These are phyloP conservation scores for Gandaritis pyraliata DNA, from an alignment of 2,888 invertebrate species.

Conservation along the genomic window DNA sequence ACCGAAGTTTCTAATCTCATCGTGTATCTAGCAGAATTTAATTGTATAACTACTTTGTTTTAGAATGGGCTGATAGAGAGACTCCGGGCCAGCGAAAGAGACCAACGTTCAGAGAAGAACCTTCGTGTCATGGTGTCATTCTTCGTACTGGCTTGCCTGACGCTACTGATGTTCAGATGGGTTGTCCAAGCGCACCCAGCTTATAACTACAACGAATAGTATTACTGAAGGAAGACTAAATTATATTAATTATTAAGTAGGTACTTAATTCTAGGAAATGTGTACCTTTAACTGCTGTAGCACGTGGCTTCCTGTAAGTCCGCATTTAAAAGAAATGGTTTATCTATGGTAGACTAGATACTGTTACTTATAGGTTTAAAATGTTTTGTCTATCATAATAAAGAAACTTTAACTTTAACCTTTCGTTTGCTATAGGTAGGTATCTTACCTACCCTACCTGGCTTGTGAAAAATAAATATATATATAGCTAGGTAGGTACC, in stretches of 20 bases:
- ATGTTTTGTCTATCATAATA: too few relatives aligned
- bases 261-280: background rate
- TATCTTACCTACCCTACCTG: too few relatives aligned
- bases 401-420: too few relatives aligned
- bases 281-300: background rate
- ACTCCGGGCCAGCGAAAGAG: slow-evolving; percentile 73
- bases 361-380: too few relatives aligned
- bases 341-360: too few relatives aligned
- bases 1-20: too few relatives aligned
- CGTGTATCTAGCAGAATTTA: too few relatives aligned
- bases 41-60: slow-evolving; percentile 50
- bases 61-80: slow-evolving; percentile 77
- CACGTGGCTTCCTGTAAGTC: background rate
- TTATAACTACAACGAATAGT: slow-evolving; percentile 51
- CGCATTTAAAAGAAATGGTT: background rate
- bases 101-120: slow-evolving; percentile 72
- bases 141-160: slow-evolving; percentile 66
- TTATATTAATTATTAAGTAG: background rate
- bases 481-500: too few relatives aligned
- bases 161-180: slow-evolving; percentile 72
- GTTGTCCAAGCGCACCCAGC: slow-evolving; percentile 67
- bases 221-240: slow-evolving; percentile 10
- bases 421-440: too few relatives aligned
- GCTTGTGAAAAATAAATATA: too few relatives aligned
- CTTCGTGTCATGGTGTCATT: slow-evolving; percentile 70